A percentile compares a stretch with the other conserved stretches of the same genome.
Evolutionary conservation across 2,888 invertebrate genomes (phyloP).

Genomic region (Acholoe squamosa): DNA sequence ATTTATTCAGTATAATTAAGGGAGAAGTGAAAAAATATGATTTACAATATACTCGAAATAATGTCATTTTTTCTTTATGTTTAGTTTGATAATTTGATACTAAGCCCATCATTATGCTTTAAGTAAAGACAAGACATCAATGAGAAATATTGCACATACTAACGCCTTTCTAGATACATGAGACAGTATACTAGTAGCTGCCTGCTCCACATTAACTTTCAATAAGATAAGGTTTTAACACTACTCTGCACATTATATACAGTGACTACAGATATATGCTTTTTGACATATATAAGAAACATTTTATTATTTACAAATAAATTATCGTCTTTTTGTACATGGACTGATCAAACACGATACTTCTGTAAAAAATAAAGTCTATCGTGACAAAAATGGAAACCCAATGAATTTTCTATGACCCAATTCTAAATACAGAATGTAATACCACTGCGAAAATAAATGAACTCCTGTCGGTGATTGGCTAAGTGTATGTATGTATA

Average conservation of each 20-base stretch:
- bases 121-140: slow-evolving; percentile 12
- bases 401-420: slow-evolving; percentile 7
- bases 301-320: slow-evolving; percentile 47
- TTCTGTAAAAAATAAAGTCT: slow-evolving; percentile 46
- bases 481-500: neutral
- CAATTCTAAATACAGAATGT: neutral
- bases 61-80: neutral
- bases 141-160: slow-evolving; percentile 22
- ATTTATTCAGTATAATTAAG: slow-evolving; percentile 42
- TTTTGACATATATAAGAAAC: neutral
- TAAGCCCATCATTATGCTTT: neutral
- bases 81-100: neutral
- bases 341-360: neutral
- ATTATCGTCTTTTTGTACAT: slow-evolving; percentile 31
- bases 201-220: neutral
- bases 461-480: neutral
- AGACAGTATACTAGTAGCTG: slow-evolving; percentile 36
- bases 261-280: slow-evolving; percentile 16
- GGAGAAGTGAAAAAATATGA: slow-evolving; percentile 40
- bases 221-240: slow-evolving; percentile 5
- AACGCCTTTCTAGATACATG: neutral
- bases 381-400: slow-evolving; percentile 33
- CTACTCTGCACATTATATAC: slow-evolving; percentile 25
- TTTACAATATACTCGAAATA: slow-evolving; percentile 24
- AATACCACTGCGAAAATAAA: neutral